Base-by-base conservation (phyloP, 2,113 vertebrate genomes). In the Naja naja region DNA sequence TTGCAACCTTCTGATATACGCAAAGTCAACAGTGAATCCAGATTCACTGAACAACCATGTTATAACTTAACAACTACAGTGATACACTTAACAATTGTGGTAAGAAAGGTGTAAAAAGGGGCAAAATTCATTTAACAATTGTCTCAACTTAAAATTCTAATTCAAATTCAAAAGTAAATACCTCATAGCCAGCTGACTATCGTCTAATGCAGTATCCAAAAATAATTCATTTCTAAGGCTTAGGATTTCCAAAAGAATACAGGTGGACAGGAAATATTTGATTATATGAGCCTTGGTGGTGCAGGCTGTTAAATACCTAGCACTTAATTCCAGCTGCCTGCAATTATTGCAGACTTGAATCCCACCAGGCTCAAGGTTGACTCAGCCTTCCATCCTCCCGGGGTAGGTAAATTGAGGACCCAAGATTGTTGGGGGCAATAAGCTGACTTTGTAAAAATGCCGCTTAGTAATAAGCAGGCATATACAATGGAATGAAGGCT, bases 171-270 rank as follows among this genome's bases (percentile, higher is more conserved):
- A 58, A 92, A 89, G 60, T 58, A 90, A 90, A 49, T 86, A 90
- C 14, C 58, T 90, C 88, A 85, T 30, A 90, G 54, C 88, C 54
- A 86, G 49, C 53, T 89, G 87, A 52, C 55, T 89, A 89, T 54
- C 16, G n/a, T 89, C 60, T 89, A 52, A 92, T 85, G 53, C 64
- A 92, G 11, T 16, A 89, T 89, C 87, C 55, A 89, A 85, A 89
- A 89, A 92, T 89, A 92, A 92, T 81, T 81, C 20, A 39, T 27
- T 55, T 39, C 74, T 92, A 43, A 81, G 25, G 5, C 56, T 20
- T 91, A 87, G 34, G 85, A 45, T 87, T 91, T 85, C 39, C 60
- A 49, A 92, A 89, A 89, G 39, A 85, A 85, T 49, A 14, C 47
- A 5, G 39, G 87, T n/a, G 2, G 27, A 89, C 27, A 81, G 52